Percentiles rank a stretch among this genome's conserved stretches.
Conservation (phyloP, 2,888 invertebrate genomes). For the Gibbula magus region DNA sequence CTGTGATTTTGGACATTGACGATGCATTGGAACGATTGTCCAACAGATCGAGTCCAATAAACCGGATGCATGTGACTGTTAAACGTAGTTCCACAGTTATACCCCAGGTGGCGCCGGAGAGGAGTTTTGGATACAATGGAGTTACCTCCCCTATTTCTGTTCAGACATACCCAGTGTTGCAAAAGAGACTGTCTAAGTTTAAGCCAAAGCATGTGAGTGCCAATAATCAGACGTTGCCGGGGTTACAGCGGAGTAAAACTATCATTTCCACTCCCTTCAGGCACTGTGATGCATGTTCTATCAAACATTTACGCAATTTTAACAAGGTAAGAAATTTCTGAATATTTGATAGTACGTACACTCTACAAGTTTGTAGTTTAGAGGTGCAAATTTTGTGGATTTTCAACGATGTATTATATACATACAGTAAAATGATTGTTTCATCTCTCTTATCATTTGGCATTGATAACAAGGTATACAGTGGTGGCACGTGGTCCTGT, state of each 20-base stretch:
- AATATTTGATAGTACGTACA: too few relatives aligned
- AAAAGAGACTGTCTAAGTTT: background rate
- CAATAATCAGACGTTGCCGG: background rate
- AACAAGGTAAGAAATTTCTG: background rate
- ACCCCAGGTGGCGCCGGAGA: background rate
- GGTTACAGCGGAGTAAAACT: conserved; percentile 6
- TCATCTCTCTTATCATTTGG: too few relatives aligned
- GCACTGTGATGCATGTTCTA: conserved; percentile 1
- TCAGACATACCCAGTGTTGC: background rate
- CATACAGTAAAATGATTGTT: too few relatives aligned
- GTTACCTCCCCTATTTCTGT: background rate
- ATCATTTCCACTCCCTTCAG: background rate
- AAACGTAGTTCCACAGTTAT: conserved; percentile 10
- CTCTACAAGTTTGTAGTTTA: too few relatives aligned
- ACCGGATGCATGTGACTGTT: conserved; percentile 16
- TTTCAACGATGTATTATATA: too few relatives aligned
- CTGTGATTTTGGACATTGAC: background rate
- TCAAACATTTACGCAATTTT: conserved; percentile 3
- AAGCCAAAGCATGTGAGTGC: background rate
- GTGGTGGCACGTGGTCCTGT: too few relatives aligned
- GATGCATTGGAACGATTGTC: conserved; percentile 19
- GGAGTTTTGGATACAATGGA: too few relatives aligned
- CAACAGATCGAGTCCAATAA: background rate
- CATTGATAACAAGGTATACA: too few relatives aligned
- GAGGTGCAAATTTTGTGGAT: too few relatives aligned